These are phyloP conservation scores for Cromileptes altivelis DNA, from an alignment of 2,113 vertebrate genomes.

Conservation along the genomic window DNA sequence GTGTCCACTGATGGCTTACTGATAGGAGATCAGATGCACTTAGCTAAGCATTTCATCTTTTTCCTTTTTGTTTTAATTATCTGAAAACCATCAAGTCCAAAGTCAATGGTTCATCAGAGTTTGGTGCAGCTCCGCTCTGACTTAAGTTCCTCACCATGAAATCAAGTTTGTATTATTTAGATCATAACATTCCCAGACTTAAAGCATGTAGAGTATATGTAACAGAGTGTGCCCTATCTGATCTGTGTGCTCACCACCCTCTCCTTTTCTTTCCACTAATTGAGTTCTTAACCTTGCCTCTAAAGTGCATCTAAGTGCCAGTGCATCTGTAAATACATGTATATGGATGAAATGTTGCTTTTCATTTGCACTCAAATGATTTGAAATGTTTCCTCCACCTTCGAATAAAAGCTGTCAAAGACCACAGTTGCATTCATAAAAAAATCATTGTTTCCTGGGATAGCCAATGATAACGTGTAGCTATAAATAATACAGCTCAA, in stretches of 20 bases:
- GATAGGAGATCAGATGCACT: conserved; percentile 68
- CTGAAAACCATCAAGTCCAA: conserved; percentile 49
- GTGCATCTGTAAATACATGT: conserved; percentile 84
- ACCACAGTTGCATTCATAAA: conserved; percentile 50
- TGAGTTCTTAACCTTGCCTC: conserved; percentile 69
- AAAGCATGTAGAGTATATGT: conserved; percentile 79
- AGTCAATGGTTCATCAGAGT: conserved; percentile 68
- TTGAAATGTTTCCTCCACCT: conserved; percentile 81
- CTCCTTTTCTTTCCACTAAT: conserved; percentile 67
- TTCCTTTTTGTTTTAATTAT: conserved; percentile 33
- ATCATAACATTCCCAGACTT: conserved; percentile 77
- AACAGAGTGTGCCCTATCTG: conserved; percentile 64
- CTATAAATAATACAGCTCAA: neutral
- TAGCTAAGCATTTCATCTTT: conserved; percentile 42
- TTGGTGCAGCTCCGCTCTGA: conserved; percentile 46
- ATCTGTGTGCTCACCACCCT: conserved; percentile 67
- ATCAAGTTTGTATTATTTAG: conserved; percentile 57
- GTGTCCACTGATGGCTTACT: conserved; percentile 28
- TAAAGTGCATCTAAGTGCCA: conserved; percentile 78
- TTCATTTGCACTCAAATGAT: conserved; percentile 81
- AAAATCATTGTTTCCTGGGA: conserved; percentile 3
- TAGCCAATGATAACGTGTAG: neutral
- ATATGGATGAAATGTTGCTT: conserved; percentile 81
- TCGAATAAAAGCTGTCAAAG: conserved; percentile 82
- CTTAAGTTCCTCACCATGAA: conserved; percentile 40